phyloP scores from a whole-genome alignment of 2,113 vertebrate genomes.

The Pelmatolapia mariae region DNA sequence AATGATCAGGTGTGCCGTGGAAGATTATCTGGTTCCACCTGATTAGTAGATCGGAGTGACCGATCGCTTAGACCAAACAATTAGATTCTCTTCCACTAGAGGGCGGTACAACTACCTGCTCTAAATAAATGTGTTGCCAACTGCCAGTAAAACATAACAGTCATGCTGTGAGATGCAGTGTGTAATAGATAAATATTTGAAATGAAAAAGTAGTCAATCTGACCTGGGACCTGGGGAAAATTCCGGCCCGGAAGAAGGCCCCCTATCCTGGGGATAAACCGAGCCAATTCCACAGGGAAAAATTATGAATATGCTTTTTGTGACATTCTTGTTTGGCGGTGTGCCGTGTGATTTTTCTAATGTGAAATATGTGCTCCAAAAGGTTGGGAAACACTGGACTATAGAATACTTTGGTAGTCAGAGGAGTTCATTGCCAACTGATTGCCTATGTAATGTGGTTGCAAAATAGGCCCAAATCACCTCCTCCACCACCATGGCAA shows the following conservation, averaged over 20 bases:
- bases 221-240: neutral
- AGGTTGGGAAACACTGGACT: neutral
- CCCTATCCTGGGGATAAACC: neutral
- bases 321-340: neutral
- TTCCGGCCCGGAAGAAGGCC: neutral
- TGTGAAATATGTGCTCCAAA: neutral
- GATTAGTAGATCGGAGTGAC: neutral
- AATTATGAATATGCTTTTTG: neutral
- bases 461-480: neutral
- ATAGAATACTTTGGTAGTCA: neutral
- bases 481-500: neutral
- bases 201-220: neutral
- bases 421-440: neutral
- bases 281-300: neutral
- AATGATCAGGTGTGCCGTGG: neutral
- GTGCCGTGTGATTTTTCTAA: neutral
- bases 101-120: neutral
- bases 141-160: neutral
- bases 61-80: neutral
- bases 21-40: neutral
- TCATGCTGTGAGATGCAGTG: neutral
- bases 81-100: neutral
- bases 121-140: neutral
- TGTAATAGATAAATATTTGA: neutral
- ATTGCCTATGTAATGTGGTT: accelerated